Evolutionary conservation across 2,113 vertebrate genomes (phyloP), one percentile per base, ranked within the genome.

Genomic region (Chloebia gouldiae): DNA sequence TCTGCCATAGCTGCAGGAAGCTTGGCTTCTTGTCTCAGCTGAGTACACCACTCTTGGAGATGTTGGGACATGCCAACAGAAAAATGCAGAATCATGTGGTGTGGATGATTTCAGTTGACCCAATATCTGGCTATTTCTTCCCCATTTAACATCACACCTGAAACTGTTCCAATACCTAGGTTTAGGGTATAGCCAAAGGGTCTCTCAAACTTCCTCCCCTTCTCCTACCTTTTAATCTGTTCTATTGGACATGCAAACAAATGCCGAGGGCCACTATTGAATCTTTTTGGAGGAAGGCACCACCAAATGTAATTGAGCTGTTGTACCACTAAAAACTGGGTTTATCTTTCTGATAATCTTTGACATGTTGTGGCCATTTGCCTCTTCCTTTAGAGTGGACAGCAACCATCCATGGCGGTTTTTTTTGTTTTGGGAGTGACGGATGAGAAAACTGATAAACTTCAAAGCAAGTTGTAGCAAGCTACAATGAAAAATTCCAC

Each of bases 381-480:
- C 21, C 21, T 69, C 28, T 28, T 78, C 18, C 20, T 65, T 37
- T 0, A 63, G 2, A 56, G 27, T 12, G 24, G 56, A 81, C 76
- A 83, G 60, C 5, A 9, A 73, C 51, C 47, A 50, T 23, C 13
- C 2, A 1, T 12, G 5, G 12, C 3, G 22, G 1, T 0, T 0
- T 4, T 72, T 85, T 44, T 50, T 28, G 28, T 40, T 33, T 39
- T 66, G 50, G 16, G 7, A 16, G 20, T 59, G 68, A 87, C 3
- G 2, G 33, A 68, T 54, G 19, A 79, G 33, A 39, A 83, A 78
- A 89, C 6, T 4, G 23, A 27, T 56, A 84, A 59, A 7, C 27
- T 71, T 68, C 73, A 78, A 28, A 91, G 15, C 30, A 86, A 90
- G 33, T 25, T 39, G 13, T 51, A 35, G 31, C 39, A 88, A 92